A percentile compares a stretch with the other conserved stretches of the same genome.
Conservation (phyloP, 2,113 vertebrate species). For the Arvicanthis niloticus region DNA sequence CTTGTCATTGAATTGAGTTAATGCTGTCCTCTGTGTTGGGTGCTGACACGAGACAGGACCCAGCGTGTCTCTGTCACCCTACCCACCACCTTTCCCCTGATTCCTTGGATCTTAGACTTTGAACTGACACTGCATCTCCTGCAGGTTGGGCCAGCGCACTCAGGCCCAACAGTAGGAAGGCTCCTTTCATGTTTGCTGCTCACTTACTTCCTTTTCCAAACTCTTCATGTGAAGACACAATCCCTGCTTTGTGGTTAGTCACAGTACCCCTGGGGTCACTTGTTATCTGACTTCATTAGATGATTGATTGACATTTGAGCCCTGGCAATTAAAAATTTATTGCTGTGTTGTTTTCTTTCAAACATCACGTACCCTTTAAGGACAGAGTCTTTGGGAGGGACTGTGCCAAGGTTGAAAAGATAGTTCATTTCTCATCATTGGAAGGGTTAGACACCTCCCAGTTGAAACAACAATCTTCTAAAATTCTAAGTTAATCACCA, state of each 20-base stretch:
- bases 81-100: no score
- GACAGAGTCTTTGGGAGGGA: constrained; percentile 23
- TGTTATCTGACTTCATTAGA: constrained; percentile 57
- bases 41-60: not conserved
- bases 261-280: constrained; percentile 17
- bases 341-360: constrained; percentile 65
- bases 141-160: not conserved
- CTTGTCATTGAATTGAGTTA: not conserved
- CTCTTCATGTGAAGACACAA: constrained; percentile 48
- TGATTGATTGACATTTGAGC: constrained; percentile 65
- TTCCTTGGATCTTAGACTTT: constrained; percentile 56
- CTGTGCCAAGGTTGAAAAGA: not conserved
- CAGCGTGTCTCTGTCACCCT: not conserved
- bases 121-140: not conserved
- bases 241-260: constrained; percentile 64
- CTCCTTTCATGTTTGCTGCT: not conserved
- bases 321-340: constrained; percentile 75
- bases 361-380: constrained; percentile 43
- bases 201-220: constrained; percentile 58
- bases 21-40: not conserved
- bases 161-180: constrained; percentile 17
- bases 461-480: not conserved
- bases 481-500: not conserved
- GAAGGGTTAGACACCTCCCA: not conserved
- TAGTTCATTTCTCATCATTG: not conserved